Evolutionary conservation across 2,113 vertebrate species (phyloP).

Genomic region (Tyrannus savana): DNA sequence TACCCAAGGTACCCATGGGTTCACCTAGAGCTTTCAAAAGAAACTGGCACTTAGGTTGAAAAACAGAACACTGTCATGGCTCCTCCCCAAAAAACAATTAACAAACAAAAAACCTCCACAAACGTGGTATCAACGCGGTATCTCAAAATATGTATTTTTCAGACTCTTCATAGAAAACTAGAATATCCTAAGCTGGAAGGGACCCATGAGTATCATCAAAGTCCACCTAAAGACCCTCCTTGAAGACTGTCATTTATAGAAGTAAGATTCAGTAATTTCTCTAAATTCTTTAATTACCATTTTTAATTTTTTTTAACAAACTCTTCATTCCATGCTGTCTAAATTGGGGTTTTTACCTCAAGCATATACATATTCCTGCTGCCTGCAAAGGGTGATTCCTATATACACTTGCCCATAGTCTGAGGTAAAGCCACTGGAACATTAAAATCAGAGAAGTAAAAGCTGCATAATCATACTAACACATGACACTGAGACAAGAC

Average conservation of each 20-base stretch:
- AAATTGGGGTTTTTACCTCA: rapidly evolving
- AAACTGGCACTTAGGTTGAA: background rate
- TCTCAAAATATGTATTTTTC: background rate
- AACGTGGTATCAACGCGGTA: rapidly evolving
- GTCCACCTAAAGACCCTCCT: background rate
- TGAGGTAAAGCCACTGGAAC: background rate
- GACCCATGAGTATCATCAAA: too few species aligned
- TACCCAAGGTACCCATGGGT: rapidly evolving
- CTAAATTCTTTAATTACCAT: too few species aligned
- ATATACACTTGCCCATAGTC: rapidly evolving
- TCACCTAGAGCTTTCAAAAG: background rate
- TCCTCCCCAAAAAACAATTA: background rate
- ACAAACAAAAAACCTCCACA: background rate
- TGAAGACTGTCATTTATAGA: background rate
- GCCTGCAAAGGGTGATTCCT: background rate
- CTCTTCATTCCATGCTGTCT: rapidly evolving
- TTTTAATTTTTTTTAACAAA: background rate
- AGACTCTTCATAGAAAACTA: rapidly evolving
- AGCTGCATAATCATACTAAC: background rate
- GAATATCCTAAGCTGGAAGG: background rate
- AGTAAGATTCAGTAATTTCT: background rate
- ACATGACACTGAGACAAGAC: background rate
- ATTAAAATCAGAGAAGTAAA: background rate
- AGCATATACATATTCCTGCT: rapidly evolving
- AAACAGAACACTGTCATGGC: background rate